phyloP scores from a whole-genome alignment of 2,888 invertebrate species.

The Rutpela maculata region DNA sequence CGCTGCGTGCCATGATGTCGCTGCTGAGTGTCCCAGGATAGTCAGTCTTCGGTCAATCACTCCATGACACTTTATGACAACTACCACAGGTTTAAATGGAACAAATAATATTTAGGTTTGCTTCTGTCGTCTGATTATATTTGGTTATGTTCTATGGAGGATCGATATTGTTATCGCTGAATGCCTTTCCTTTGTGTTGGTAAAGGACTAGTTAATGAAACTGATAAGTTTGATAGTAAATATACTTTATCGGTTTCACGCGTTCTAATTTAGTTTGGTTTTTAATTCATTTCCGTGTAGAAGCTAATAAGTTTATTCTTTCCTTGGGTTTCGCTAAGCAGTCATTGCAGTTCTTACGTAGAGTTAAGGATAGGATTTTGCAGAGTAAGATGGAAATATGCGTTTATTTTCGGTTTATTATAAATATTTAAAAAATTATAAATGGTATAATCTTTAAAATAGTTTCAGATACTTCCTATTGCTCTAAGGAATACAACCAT shows the following conservation, averaged over 20 bases:
- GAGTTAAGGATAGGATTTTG: no score
- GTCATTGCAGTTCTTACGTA: not conserved
- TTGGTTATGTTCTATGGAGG: not conserved
- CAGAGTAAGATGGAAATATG: no score
- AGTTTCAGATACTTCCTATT: no score
- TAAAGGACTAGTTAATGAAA: conserved; percentile 15
- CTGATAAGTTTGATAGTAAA: conserved; percentile 19
- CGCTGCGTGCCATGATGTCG: conserved; percentile 32
- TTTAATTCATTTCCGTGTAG: not conserved
- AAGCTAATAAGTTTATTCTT: not conserved
- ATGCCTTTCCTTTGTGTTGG: conserved; percentile 15
- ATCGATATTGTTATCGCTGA: conserved; percentile 23
- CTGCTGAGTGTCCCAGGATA: conserved; percentile 39
- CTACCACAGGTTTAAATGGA: not conserved
- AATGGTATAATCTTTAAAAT: no score
- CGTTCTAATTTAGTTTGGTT: conserved; percentile 1
- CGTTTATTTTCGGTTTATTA: no score
- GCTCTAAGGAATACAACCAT: no score
- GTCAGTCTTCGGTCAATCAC: conserved; percentile 19
- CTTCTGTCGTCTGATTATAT: not conserved
- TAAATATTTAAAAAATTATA: no score
- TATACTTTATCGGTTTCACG: not conserved
- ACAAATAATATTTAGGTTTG: not conserved
- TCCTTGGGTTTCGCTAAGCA: not conserved
- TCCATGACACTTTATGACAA: not conserved